Evolutionary conservation across 37 sponge, comb jelly and placozoan species (phyloP).

Genomic region (Eunapius fragilis): DNA sequence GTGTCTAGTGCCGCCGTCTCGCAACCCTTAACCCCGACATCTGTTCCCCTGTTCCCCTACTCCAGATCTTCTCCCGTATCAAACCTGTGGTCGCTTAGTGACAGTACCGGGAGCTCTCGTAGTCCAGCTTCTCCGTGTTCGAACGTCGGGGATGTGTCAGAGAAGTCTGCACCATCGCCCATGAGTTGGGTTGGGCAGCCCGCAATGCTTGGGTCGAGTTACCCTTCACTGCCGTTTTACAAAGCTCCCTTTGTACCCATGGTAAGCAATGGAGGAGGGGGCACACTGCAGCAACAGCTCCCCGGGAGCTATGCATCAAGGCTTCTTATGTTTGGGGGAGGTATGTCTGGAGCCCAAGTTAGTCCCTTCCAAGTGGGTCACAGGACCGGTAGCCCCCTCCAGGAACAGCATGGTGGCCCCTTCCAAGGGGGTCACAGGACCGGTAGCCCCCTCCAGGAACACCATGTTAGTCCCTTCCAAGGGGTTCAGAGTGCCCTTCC

Average conservation of each 20-base stretch:
- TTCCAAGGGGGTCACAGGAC: background rate
- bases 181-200: background rate
- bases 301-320: background rate
- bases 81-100: background rate
- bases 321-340: background rate
- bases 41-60: background rate
- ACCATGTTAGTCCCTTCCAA: background rate
- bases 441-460: background rate
- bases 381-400: background rate
- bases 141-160: background rate
- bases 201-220: background rate
- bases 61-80: background rate
- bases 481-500: background rate
- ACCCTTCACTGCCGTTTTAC: background rate
- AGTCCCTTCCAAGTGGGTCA: too few relatives aligned
- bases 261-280: background rate
- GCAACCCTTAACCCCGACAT: background rate
- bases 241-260: background rate
- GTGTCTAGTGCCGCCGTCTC: background rate
- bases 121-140: background rate
- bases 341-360: background rate
- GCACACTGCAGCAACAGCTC: background rate
- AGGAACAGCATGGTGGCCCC: background rate
- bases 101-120: background rate
- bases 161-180: background rate